Evolutionary conservation across 2,888 invertebrate species (phyloP), one percentile per base, ranked within the genome.

Genomic region (Rhagonycha lutea): DNA sequence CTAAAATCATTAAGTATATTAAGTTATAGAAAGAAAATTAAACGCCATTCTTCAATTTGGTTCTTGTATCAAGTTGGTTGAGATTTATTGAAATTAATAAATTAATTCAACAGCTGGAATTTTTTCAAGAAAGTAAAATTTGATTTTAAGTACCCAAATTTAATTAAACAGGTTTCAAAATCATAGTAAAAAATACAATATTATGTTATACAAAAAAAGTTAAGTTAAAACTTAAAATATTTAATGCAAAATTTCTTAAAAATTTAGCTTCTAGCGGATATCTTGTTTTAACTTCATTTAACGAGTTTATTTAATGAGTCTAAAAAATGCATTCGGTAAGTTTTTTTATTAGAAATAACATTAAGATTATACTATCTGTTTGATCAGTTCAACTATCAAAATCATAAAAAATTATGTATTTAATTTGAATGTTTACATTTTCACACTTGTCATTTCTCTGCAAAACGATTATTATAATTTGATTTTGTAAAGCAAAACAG

Each of bases 401-500:
- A 47, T n/a, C n/a, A n/a, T 47, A 47, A n/a, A 47, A n/a, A 47
- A 47, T 47, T 47, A n/a, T 7, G n/a, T 47, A 47, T n/a, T 47
- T 47, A 47, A n/a, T 47, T 47, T 47, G n/a, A n/a, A 47, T n/a
- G 8, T 47, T n/a, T 47, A 7, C n/a, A 32, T 47, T 26, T 47
- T 47, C 47, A 47, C n/a, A n/a, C 47, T 7, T 7, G n/a, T 47
- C 7, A 47, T 47, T 47, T 47, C n/a, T 47, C 7, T n/a, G 47
- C 12, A 7, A 47, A 47, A 7, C 47, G 47, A 47, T 47, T 47
- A n/a, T 47, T n/a, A 5, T 12, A 47, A 47, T 47, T 47, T 47
- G 47, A 47, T 47, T 47, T 47, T n/a, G n/a, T 47, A 47, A 47
- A 47, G 47, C n/a, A 47, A 81, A 81, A 81, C 73, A 78, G 78